phyloP scores from a whole-genome alignment of 2,888 invertebrate genomes.

The Dichetophora obliterata region DNA sequence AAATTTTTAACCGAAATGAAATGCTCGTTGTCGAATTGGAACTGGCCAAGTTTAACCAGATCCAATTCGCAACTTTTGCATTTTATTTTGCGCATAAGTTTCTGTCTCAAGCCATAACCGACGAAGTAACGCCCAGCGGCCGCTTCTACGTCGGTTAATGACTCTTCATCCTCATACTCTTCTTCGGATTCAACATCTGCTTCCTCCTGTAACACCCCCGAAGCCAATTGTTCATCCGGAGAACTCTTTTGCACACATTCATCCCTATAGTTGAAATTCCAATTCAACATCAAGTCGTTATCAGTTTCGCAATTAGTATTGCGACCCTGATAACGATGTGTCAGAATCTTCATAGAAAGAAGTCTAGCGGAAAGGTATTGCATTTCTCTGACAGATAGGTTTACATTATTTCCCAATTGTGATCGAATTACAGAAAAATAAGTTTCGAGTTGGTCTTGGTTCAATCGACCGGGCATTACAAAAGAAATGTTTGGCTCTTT shows the following conservation, averaged over 20 bases:
- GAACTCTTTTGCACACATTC: not conserved
- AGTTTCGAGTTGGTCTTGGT: not conserved
- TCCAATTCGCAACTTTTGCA: not conserved
- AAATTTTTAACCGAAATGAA: no score
- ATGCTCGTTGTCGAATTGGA: no score
- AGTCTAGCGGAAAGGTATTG: not conserved
- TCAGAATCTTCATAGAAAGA: constrained; percentile 6
- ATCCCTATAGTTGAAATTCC: not conserved
- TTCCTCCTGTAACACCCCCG: no score
- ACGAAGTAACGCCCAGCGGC: not conserved
- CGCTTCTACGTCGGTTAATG: not conserved
- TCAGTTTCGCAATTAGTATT: constrained; percentile 10
- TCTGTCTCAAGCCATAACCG: not conserved
- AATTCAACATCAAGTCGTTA: not conserved
- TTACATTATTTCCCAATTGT: not conserved
- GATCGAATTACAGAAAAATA: constrained; percentile 15
- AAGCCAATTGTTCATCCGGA: no score
- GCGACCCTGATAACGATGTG: not conserved
- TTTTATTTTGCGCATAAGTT: not conserved
- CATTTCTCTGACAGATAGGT: not conserved
- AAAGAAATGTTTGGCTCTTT: not conserved
- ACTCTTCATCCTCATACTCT: not conserved
- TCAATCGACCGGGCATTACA: not conserved
- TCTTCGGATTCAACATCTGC: not conserved
- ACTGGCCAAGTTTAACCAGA: no score